Base-by-base conservation (phyloP, 2,888 invertebrate species). In the Platycheirus rosarum region DNA sequence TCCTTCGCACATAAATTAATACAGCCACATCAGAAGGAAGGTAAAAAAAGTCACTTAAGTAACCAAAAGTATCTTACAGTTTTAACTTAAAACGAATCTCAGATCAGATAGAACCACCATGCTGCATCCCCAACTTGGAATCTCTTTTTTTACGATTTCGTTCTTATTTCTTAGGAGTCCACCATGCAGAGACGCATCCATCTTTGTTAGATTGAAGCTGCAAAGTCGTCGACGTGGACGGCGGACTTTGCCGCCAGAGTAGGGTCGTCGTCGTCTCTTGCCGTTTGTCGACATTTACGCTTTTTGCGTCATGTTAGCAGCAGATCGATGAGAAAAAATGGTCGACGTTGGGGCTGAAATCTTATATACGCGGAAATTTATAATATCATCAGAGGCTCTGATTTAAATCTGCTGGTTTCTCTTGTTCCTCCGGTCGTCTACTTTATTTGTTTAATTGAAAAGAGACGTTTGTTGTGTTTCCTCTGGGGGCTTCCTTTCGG, bases 381-480 rank as follows among this genome's bases (percentile, higher is more conserved):
- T 76, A 66, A 79, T 84, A 79, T 78, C 74, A 75, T 57, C 69
- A 84, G 60, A 79, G 69, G 74, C 84, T 79, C 80, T 85, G 84
- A 84, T 85, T 86, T 78, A 84, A 85, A 85, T 85, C 85, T 84
- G 84, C 84, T 85, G 65, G 84, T 79, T 85, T 86, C 84, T 79
- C 74, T 84, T 78, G 76, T 84, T 76, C 76, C 65, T 74, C 71
- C 60, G n/a, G n/a, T 62, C 49, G 32, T 68, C 68, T 32, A 53
- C 46, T 46, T 88, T 87, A 87, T 89, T 86, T 87, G 86, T 89
- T 89, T 89, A 89, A 89, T 89, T 89, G 88, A 88, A 89, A 89
- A 89, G 87, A 88, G 86, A 86, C 86, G 87, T 85, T 57, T 78
- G 55, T 75, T 70, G 62, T 74, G 40, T 57, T 57, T 57, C 40